Evolutionary conservation across 1,140 invertebrate genomes (phyloP), one percentile per base, ranked within the genome.

Genomic region (Laodelphax striatellus): DNA sequence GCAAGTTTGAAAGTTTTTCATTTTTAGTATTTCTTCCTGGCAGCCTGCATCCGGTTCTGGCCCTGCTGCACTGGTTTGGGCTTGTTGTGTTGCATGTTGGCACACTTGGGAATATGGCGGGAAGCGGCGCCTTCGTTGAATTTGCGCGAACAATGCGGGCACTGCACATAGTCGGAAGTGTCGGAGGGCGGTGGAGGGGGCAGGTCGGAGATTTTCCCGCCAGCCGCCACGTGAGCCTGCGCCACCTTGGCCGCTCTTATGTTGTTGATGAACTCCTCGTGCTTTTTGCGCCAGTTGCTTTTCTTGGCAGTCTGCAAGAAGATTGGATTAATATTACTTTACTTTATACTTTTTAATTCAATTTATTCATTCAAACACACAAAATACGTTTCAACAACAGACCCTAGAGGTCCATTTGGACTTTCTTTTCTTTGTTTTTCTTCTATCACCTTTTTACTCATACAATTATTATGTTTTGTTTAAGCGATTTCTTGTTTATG

Each of bases 91-190:
- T 82, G 74, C 76, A 87, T 92, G 64, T 78, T 82, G 67, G 84
- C 83, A 76, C 95, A 98, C 73, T 91, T 90, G 13, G 94, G 94
- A 68, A 98, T 95, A 74, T 98, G 95, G 44, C 94, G 74, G 62
- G 92, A 88, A 1, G 94, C 95, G 0, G 90, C 93, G 0, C 75
- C 75, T 69, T 87, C 77, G 73, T 87, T 93, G 77, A 97, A 98
- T 67, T 85, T 87, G 14, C 95, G 79, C 11, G 77, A 77, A 72
- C 95, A 98, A 73, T 95, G 87, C 0, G 93, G 93, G 71, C 94
- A 98, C 66, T 86, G 82, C 5, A 95, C 81, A 71, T 96, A 94
- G 76, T 97, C 92, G 10, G 88, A 87, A 68, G 85, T 92, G 68
- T 87, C 85, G 0, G 84, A 84, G 0, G 86, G 84, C 5, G 93